Base-by-base conservation (phyloP, 2,888 invertebrate species). In the Synergus itoensis region DNA sequence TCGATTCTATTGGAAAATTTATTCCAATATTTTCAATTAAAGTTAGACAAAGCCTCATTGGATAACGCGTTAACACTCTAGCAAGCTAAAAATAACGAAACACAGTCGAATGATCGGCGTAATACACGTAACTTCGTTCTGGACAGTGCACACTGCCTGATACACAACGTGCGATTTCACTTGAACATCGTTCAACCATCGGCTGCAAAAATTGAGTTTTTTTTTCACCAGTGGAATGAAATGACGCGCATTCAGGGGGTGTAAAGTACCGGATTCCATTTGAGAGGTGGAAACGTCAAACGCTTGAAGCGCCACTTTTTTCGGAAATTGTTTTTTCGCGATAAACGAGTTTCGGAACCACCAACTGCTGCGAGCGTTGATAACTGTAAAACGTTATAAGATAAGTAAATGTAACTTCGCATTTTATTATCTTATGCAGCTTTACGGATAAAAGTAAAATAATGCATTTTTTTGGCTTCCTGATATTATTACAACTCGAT, bases 1-100 rank as follows among this genome's bases (percentile, higher is more conserved):
- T 53, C 48, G 73, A 73, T 36, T 73, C 89, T 87, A 89, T 89
- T 89, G 90, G 88, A 89, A 89, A 90, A 91, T 92, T 91, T 92
- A 91, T 92, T 90, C 91, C 91, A 92, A 91, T 92, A 92, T 91
- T 90, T 89, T 88, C 88, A 90, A 89, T 89, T 89, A 87, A 89
- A 73, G 36, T 73, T 36, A 73, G 53, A 48, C 73, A 73, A 73
- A 62, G 62, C 62, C 14, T 62, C 28, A 62, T 62, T 73, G 73
- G 73, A 73, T 48, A 45, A 36, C 45, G 69, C 21, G 48, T 48
- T 73, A 16, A 41, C 45, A 65, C 43, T n/a, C 41, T 53, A 36
- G 40, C 28, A 45, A 43, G 5, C 48, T 73, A 73, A 73, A 73
- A 73, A 73, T 73, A 73, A 73, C 53, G 73, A 53, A 73, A 53